phyloP scores from a whole-genome alignment of 2,797 vertebrate species.

The Darevskia nairensis region DNA sequence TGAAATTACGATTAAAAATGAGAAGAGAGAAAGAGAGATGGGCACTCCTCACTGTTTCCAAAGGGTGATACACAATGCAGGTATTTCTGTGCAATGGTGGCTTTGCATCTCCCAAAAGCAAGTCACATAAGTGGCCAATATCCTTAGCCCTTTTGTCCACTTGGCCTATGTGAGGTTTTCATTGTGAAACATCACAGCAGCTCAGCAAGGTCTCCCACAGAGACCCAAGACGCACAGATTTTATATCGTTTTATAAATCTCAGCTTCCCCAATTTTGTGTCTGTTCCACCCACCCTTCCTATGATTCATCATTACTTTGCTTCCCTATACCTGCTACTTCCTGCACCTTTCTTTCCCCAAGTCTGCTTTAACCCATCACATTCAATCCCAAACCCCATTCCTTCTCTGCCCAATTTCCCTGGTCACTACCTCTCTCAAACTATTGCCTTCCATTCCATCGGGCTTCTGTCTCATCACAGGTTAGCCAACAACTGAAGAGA shows the following conservation, averaged over 20 bases:
- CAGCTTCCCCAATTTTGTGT: not conserved
- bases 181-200: not conserved
- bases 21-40: not conserved
- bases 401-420: not conserved
- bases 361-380: not conserved
- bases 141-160: not conserved
- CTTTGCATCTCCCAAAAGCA: conserved; percentile 5
- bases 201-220: not conserved
- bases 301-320: not conserved
- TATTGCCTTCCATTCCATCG: not conserved
- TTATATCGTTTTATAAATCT: not conserved
- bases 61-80: not conserved
- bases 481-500: not conserved
- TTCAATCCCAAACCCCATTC: not conserved
- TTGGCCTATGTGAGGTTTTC: not conserved
- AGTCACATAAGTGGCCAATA: not conserved
- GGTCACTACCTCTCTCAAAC: too few relatives aligned
- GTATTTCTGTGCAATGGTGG: not conserved
- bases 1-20: not conserved
- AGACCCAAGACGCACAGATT: not conserved
- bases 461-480: not conserved
- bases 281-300: not conserved
- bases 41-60: not conserved
- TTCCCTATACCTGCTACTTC: not conserved
- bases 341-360: not conserved